phyloP scores from a whole-genome alignment of 2,797 vertebrate species.

The Lacerta viridis region DNA sequence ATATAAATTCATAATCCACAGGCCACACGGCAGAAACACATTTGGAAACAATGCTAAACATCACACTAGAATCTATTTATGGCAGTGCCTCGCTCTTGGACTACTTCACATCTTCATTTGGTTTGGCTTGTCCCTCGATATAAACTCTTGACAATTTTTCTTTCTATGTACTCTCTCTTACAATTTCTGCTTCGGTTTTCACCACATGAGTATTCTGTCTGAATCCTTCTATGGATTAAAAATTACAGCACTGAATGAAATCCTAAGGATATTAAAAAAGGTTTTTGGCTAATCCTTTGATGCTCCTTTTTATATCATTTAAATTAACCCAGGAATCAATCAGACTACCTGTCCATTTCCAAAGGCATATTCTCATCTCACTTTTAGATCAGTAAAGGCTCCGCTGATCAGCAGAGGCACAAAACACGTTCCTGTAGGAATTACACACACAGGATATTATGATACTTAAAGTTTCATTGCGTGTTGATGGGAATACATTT shows the following conservation, averaged over 20 bases:
- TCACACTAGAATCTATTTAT: not conserved
- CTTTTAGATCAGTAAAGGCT: conserved; percentile 58
- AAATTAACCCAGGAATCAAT: conserved; percentile 58
- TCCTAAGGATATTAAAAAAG: not conserved
- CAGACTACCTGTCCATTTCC: conserved; percentile 29
- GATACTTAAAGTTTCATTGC: conserved; percentile 59
- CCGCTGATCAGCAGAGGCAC: conserved; percentile 35
- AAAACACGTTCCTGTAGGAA: conserved; percentile 50
- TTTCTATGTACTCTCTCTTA: not conserved
- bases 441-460: conserved; percentile 52
- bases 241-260: not conserved
- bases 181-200: not conserved
- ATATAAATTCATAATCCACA: not conserved
- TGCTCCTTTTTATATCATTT: conserved; percentile 39
- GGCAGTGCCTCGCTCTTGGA: not conserved
- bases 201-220: not conserved
- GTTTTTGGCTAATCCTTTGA: conserved; percentile 17
- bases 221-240: not conserved
- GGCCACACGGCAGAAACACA: not conserved
- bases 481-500: conserved; percentile 24
- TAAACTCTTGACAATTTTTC: not conserved
- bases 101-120: not conserved
- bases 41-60: not conserved
- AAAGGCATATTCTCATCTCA: conserved; percentile 37
- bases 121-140: not conserved